Conservation (phyloP, 2,113 vertebrate genomes). For the Geococcyx californianus region DNA sequence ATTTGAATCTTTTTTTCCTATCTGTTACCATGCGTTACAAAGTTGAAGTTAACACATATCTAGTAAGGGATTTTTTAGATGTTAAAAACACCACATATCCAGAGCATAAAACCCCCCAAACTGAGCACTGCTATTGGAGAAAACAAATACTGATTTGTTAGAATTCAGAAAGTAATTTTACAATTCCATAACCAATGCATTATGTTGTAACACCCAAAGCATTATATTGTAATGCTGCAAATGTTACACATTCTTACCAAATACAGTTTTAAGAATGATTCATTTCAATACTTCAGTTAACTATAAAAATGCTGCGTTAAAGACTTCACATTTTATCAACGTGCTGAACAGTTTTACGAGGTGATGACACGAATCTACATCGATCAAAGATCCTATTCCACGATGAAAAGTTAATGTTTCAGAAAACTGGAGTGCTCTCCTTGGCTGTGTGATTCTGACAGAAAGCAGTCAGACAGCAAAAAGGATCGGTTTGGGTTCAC, state of each 20-base stretch:
- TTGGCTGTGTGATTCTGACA: background rate
- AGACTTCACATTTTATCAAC: slow-evolving; percentile 5
- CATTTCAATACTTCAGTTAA: slow-evolving; percentile 10
- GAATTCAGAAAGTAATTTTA: background rate
- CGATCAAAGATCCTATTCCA: background rate
- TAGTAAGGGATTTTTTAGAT: background rate
- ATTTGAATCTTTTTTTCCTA: background rate
- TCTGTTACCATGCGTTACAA: background rate
- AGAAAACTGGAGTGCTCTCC: background rate
- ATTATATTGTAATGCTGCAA: background rate
- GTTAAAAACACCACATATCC: background rate
- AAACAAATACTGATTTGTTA: background rate
- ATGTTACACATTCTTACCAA: background rate
- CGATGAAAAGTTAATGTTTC: slow-evolving; percentile 10
- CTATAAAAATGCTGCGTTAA: background rate
- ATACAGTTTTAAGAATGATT: background rate
- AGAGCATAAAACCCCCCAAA: background rate
- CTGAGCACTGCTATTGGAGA: background rate
- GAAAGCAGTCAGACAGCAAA: background rate
- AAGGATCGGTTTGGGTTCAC: background rate
- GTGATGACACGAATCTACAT: background rate
- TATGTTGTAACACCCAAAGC: background rate
- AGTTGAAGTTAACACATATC: background rate
- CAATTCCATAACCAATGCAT: background rate
- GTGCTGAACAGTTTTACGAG: background rate